A percentile compares a stretch with the other conserved stretches of the same genome.
Evolutionary conservation across 2,113 vertebrate genomes (phyloP).

Genomic region (Centropus unirufus): DNA sequence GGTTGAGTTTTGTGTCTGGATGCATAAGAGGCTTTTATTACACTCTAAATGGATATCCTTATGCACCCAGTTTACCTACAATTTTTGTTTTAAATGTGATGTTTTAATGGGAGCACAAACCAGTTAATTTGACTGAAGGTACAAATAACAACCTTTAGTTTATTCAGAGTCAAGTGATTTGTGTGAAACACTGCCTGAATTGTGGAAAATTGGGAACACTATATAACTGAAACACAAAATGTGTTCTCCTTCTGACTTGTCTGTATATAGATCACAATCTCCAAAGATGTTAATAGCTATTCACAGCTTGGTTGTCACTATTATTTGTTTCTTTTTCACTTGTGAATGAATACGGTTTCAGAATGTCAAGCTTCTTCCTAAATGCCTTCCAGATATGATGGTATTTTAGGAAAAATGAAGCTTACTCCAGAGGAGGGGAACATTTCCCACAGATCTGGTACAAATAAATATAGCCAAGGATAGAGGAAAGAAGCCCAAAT

Average conservation of each 20-base stretch:
- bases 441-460: neutral
- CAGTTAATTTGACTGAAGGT: neutral
- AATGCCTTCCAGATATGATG: neutral
- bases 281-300: constrained; percentile 7
- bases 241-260: neutral
- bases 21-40: neutral
- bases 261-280: neutral
- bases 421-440: neutral
- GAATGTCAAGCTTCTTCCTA: neutral
- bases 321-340: constrained; percentile 38
- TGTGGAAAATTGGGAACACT: neutral
- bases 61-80: neutral
- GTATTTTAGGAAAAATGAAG: neutral
- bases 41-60: neutral
- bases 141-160: neutral
- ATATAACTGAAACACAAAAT: neutral
- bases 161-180: neutral
- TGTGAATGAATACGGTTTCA: constrained; percentile 3
- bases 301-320: constrained; percentile 18
- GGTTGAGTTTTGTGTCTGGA: neutral
- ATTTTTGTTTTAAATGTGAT: neutral
- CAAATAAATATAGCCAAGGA: neutral
- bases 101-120: neutral
- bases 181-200: neutral
- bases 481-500: neutral